These are phyloP conservation scores for Leiothrix lutea DNA, from an alignment of 2,113 vertebrate species.

Conservation along the genomic window DNA sequence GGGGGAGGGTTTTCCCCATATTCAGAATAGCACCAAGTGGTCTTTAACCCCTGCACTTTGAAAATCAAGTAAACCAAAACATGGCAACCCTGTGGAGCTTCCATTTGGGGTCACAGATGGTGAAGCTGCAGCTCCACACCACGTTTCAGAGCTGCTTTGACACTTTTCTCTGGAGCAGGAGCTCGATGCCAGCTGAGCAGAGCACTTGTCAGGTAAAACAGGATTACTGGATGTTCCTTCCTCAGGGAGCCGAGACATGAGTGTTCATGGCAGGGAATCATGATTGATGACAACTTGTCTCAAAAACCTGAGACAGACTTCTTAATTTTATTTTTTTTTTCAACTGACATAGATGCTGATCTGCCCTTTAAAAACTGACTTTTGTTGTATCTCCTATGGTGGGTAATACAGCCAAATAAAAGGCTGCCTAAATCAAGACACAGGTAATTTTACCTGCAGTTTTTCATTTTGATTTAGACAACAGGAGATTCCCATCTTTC, in stretches of 20 bases:
- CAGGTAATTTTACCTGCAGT: not conserved
- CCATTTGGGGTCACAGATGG: not conserved
- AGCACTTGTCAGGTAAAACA: not conserved
- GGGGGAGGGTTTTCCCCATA: rapidly evolving
- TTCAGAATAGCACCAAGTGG: not conserved
- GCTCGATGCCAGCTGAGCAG: not conserved
- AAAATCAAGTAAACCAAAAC: not conserved
- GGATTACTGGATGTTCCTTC: not conserved
- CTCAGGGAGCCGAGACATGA: not conserved
- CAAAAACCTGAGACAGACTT: not conserved
- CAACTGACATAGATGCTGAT: not conserved
- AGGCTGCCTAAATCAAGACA: not conserved
- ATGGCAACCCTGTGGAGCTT: not conserved
- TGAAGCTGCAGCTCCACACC: not conserved
- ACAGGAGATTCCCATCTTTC: not conserved
- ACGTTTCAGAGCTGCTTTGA: not conserved
- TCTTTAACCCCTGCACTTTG: not conserved
- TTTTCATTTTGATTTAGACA: not conserved
- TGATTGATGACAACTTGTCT: not conserved
- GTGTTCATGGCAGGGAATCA: not conserved
- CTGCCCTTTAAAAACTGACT: not conserved
- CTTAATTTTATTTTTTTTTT: not conserved
- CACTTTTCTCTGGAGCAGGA: not conserved
- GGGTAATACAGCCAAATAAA: not conserved
- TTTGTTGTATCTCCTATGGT: no score